Evolutionary conservation across 2,888 invertebrate genomes (phyloP), one percentile per base, ranked within the genome.

Genomic region (Sminthurides aquaticus): DNA sequence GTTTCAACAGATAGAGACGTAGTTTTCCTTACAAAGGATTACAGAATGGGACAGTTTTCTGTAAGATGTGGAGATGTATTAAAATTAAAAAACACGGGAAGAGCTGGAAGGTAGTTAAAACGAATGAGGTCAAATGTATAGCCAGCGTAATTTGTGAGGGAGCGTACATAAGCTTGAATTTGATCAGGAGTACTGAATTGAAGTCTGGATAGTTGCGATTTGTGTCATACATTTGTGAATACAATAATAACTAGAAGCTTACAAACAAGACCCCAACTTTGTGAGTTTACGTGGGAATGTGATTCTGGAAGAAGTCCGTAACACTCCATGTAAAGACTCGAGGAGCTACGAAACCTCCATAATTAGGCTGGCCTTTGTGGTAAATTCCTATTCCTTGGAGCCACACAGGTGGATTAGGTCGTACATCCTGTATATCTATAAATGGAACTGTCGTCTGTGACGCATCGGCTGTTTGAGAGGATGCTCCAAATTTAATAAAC

Each of bases 391-490:
- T 48, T 11, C 76, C 77, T 55, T 74, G 71, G 22, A 77, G 68
- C 77, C 77, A 77, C 18, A 73, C 71, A 20, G 76, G 69, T 1
- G 77, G 76, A n/a, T 68, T 64, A 18, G 76, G 75, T 25, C 73
- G 62, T 8, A 77, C 76, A 22, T 69, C 69, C 66, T 77, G 77
- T 26, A 74, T 75, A 62, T 77, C 77, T 49, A 77, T 73, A 71
- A 76, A 77, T 8, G 77, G 77, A 49, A 77, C 69, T 1, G 77
- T 77, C 8, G 75, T 75, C 69, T 77, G 77, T n/a, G 76, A 69
- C n/a, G 74, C 77, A 66, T 77, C 77, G 48, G 72, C 74, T 20
- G 60, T 56, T 5, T 65, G 58, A 2, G 71, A 71, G 3, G 70
- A 71, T 22, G 73, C 62, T 15, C 69, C 69, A 61, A 75, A 75